phyloP scores from a whole-genome alignment of 2,888 invertebrate species.

The Thelaira solivaga region DNA sequence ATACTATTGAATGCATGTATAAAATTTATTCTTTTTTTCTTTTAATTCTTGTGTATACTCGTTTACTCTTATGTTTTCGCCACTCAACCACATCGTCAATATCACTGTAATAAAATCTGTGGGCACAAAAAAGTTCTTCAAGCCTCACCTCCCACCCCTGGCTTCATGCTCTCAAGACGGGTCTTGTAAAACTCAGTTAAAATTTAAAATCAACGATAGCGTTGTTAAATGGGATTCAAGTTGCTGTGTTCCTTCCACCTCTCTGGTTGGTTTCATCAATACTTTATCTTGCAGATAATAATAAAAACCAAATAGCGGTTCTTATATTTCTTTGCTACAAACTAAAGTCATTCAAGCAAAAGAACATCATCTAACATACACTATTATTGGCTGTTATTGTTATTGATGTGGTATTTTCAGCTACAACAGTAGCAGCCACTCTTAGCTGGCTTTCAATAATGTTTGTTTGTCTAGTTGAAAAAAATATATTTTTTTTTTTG shows the following conservation, averaged over 20 bases:
- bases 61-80: conserved; percentile 11
- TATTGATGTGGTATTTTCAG: conserved; percentile 18
- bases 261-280: conserved; percentile 15
- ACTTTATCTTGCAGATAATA: conserved; percentile 16
- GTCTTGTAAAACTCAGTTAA: conserved; percentile 1
- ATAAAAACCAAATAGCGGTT: conserved; percentile 54
- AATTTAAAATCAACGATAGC: conserved; percentile 2
- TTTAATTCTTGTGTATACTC: conserved; percentile 1
- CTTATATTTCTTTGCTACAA: conserved; percentile 20
- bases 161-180: neutral
- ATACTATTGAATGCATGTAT: neutral
- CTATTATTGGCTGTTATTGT: neutral
- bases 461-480: conserved; percentile 10
- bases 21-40: neutral
- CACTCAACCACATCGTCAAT: conserved; percentile 53
- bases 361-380: neutral
- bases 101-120: conserved; percentile 41
- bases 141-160: no score
- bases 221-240: conserved; percentile 7
- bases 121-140: neutral
- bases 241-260: neutral
- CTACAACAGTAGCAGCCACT: no score
- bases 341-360: conserved; percentile 9
- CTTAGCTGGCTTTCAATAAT: conserved; percentile 32
- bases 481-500: conserved; percentile 7